Evolutionary conservation across 2,888 invertebrate species (phyloP).

Genomic region (Nebria salina): DNA sequence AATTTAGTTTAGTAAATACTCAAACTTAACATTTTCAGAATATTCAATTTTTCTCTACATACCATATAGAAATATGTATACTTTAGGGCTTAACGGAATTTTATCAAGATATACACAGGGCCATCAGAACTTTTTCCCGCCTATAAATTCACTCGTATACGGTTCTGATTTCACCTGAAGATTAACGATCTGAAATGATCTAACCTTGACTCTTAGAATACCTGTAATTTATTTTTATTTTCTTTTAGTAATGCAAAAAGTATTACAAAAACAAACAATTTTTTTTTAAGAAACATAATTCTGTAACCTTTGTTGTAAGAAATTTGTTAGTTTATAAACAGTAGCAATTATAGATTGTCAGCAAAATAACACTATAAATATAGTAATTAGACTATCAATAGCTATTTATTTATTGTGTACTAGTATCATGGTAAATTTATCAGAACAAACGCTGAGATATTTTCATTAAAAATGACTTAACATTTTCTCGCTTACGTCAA

Average conservation of each 20-base stretch:
- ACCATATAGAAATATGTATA: too few relatives aligned
- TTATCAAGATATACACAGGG: too few relatives aligned
- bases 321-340: constrained; percentile 12
- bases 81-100: too few relatives aligned
- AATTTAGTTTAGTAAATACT: neutral
- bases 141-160: neutral
- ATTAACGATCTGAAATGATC: neutral
- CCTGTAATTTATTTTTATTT: neutral
- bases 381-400: neutral
- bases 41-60: too few relatives aligned
- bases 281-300: neutral
- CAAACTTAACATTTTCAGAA: too few relatives aligned
- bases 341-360: neutral
- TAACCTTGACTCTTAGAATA: neutral
- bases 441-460: neutral
- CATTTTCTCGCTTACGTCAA: neutral
- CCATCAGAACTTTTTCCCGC: neutral
- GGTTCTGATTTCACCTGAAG: neutral
- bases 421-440: neutral
- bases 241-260: neutral
- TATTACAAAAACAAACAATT: neutral
- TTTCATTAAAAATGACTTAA: neutral
- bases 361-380: neutral
- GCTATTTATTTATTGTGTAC: neutral
- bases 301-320: neutral